phyloP scores from a whole-genome alignment of 2,797 vertebrate genomes.

The Knipowitschia caucasica region DNA sequence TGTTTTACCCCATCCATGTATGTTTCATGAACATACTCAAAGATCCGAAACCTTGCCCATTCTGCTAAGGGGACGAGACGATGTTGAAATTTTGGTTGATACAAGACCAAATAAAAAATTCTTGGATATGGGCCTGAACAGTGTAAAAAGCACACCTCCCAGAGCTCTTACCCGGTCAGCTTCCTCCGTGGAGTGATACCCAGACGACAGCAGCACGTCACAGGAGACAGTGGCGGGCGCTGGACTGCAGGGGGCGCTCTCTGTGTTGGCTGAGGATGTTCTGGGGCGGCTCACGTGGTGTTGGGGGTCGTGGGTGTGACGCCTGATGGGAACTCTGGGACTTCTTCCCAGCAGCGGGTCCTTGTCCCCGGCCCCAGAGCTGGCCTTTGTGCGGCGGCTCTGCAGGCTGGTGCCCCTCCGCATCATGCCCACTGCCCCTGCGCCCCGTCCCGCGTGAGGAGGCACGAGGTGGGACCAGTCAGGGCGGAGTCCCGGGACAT shows the following conservation, averaged over 20 bases:
- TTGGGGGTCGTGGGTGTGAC: constrained; percentile 80
- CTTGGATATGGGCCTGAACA: no score
- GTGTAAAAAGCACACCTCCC: no score
- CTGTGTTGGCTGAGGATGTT: constrained; percentile 85
- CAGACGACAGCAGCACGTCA: constrained; percentile 75
- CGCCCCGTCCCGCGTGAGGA: constrained; percentile 77
- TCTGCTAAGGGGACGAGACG: no score
- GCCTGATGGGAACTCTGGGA: constrained; percentile 83
- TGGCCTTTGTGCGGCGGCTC: constrained; percentile 75
- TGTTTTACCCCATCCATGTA: no score
- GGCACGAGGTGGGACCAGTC: constrained; percentile 73
- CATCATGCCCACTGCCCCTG: constrained; percentile 82
- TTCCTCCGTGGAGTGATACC: constrained; percentile 83
- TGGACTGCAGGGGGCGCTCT: constrained; percentile 79
- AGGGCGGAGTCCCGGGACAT: constrained; percentile 37
- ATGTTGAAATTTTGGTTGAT: no score
- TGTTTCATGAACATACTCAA: no score
- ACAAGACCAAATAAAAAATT: no score
- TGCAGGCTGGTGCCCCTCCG: constrained; percentile 92
- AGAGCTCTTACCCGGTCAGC: constrained; percentile 81
- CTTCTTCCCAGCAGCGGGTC: constrained; percentile 79
- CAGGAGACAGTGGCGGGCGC: constrained; percentile 47
- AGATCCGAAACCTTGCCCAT: no score
- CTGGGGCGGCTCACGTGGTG: constrained; percentile 81
- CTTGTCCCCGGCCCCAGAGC: constrained; percentile 67